Evolutionary conservation across 2,888 invertebrate species (phyloP), one percentile per base, ranked within the genome.

Genomic region (Choreutis nemorana): DNA sequence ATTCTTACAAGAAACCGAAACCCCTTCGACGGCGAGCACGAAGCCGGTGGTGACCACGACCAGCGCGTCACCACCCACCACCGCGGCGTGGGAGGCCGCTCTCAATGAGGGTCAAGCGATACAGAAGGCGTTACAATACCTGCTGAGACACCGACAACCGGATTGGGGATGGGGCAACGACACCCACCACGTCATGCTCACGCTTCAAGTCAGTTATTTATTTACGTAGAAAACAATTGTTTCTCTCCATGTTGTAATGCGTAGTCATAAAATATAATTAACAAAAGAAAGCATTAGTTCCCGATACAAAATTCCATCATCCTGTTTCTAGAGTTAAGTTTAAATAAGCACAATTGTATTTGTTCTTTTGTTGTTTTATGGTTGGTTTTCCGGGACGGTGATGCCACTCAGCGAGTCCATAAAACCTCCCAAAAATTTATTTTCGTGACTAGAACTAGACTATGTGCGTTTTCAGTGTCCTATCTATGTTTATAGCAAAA

Each of bases 141-240:
- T 91, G 12, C 81, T 87, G 51, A 83, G 84, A 42, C 89, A 90
- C 45, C 82, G 91, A 13, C 86, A 86, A 42, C 73, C 82, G 2
- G 88, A 91, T 55, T 89, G 87, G 81, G 91, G 91, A 3, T 92
- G 91, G 90, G 87, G 86, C 20, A 90, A 90, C 45, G 91, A 91
- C 50, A 93, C 93, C 0, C 89, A 92, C 37, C 87, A 89, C 48
- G 91, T 90, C 2, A 83, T 93, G 52, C 81, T 91, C 23, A 90
- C 92, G 16, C 80, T 93, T 32, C 88, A 91, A 66, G 81, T 89
- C 45, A 72, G 71, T 22, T n/a, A n/a, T n/a, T n/a, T n/a, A n/a
- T n/a, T n/a, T n/a, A n/a, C n/a, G n/a, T n/a, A n/a, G n/a, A n/a
- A n/a, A n/a, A n/a, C n/a, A n/a, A n/a, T n/a, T n/a, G n/a, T n/a